Base-by-base conservation (phyloP, 2,888 invertebrate genomes). In the Lathronympha strigana region DNA sequence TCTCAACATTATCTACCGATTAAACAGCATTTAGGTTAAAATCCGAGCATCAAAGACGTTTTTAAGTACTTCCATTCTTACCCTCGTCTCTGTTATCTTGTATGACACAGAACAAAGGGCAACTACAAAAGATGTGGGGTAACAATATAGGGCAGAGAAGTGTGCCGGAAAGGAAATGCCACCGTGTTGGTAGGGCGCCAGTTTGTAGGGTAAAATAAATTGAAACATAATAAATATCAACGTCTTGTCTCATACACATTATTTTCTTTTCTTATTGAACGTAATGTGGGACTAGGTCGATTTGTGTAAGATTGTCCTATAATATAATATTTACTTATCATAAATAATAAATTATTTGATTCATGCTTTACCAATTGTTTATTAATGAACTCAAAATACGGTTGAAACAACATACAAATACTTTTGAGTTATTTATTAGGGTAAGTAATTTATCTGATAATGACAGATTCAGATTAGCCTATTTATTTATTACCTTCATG, bases 61-160 rank as follows among this genome's bases (percentile, higher is more conserved):
- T 38, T 38, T 9, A 54, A 23, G 21, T 11, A n/a, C 11, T 1
- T n/a, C 21, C 6, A 36, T 36, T 8, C 21, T 13, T n/a, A 53
- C 51, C 51, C 51, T 36, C 6, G n/a, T 15, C 21, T 23, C 36
- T 15, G 49, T 25, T 49, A 9, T 53, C 36, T 4, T 53, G 33
- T 31, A 36, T 36, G 36, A 19, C 43, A 31, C 11, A 23, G 25
- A 50, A 28, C 13, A 55, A 55, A 53, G 23, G 53, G 17, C 43
- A 23, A 45, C 50, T 40, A 55, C 33, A 58, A 63, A 63, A 63
- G 57, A 50, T 31, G 40, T 31, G 28, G 40, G 40, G 49, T 50
- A 57, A 63, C 63, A 63, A 50, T 43, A 15, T 31, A 50, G 50
- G 40, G 38, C 53, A 57, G 28, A 13, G 15, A 63, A 63, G 63